Conservation (phyloP, 2,797 vertebrate species). For the Taeniopygia guttata region DNA sequence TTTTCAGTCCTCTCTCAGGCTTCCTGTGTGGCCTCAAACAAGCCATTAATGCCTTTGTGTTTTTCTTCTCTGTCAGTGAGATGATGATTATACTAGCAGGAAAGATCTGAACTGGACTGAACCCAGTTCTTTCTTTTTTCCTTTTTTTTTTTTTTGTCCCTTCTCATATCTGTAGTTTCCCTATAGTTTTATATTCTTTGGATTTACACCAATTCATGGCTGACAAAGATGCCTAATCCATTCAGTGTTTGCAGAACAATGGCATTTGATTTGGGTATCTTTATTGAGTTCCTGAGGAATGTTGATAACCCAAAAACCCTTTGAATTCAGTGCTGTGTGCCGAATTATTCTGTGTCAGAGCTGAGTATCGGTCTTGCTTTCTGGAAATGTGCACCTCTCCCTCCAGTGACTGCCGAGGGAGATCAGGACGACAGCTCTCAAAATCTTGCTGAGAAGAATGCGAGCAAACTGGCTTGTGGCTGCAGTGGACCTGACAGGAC, state of each 20-base stretch:
- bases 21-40: constrained; percentile 64
- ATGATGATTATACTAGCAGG: constrained; percentile 46
- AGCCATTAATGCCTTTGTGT: constrained; percentile 61
- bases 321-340: background rate
- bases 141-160: no score
- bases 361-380: background rate
- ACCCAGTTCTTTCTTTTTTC: background rate
- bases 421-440: background rate
- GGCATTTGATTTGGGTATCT: background rate
- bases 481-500: background rate
- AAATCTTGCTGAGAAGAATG: background rate
- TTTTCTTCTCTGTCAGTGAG: constrained; percentile 57
- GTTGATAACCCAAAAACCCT: background rate
- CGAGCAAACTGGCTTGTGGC: background rate
- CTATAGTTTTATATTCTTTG: background rate
- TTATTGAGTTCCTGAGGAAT: background rate
- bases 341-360: accelerated
- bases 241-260: background rate
- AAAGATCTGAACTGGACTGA: constrained; percentile 26
- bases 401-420: background rate
- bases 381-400: background rate
- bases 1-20: constrained; percentile 45
- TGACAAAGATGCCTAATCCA: background rate
- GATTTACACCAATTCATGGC: background rate
- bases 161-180: background rate